A percentile compares a stretch with the other conserved stretches of the same genome.
phyloP scores from a whole-genome alignment of 2,113 vertebrate species.

The Oncorhynchus nerka region DNA sequence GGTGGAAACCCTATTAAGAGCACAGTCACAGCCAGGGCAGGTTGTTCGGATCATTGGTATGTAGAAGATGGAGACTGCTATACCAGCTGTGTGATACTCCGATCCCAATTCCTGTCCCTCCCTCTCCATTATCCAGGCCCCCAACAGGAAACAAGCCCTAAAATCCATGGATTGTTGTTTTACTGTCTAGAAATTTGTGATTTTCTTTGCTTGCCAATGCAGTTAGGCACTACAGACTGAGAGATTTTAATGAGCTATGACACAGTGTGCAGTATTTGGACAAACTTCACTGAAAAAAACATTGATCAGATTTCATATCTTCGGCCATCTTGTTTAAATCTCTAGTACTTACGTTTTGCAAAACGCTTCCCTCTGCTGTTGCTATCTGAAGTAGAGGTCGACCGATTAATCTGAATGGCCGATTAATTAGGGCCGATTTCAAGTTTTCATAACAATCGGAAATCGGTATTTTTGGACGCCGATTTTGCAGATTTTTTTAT shows the following conservation, averaged over 20 bases:
- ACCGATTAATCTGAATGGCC: no score
- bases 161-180: not conserved
- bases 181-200: not conserved
- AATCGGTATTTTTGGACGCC: no score
- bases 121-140: not conserved
- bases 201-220: not conserved
- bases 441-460: no score
- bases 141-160: not conserved
- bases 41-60: not conserved
- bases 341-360: not conserved
- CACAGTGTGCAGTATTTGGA: not conserved
- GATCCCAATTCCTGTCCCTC: not conserved
- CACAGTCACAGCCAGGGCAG: not conserved
- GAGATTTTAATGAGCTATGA: not conserved
- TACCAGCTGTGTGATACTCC: not conserved
- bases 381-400: not conserved
- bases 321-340: not conserved
- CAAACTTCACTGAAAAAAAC: not conserved
- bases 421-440: no score
- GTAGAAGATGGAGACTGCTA: not conserved
- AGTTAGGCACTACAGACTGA: not conserved
- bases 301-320: not conserved
- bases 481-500: no score
- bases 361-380: not conserved
- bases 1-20: not conserved